A percentile compares a stretch with the other conserved stretches of the same genome.
These are phyloP conservation scores for Cataglyphis cursor DNA, from an alignment of 2,888 invertebrate genomes.

Conservation along the genomic window DNA sequence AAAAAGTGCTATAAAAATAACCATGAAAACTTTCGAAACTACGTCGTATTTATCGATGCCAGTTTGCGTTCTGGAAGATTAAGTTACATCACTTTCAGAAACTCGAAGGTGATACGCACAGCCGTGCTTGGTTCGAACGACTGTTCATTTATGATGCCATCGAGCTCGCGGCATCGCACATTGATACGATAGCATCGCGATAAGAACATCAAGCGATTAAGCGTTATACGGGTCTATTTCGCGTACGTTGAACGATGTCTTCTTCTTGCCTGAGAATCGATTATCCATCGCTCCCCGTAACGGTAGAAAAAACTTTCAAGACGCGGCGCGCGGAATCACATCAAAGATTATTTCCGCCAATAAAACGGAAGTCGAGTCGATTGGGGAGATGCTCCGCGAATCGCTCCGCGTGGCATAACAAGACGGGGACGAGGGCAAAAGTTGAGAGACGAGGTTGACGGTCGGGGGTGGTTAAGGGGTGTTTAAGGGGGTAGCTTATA, in stretches of 20 bases:
- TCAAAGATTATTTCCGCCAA: constrained; percentile 86
- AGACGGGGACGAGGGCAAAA: constrained; percentile 64
- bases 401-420: constrained; percentile 71
- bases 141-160: constrained; percentile 37
- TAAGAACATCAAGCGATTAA: constrained; percentile 41
- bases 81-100: constrained; percentile 24
- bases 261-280: constrained; percentile 67
- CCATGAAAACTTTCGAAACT: background rate
- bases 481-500: constrained; percentile 45
- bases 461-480: constrained; percentile 72
- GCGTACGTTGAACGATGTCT: constrained; percentile 9
- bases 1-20: background rate
- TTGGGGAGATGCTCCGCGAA: constrained; percentile 59
- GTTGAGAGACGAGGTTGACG: constrained; percentile 68
- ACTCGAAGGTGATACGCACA: background rate
- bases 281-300: constrained; percentile 53
- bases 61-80: constrained; percentile 5
- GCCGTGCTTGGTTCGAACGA: constrained; percentile 15
- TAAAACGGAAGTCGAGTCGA: constrained; percentile 82
- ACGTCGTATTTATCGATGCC: background rate
- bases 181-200: constrained; percentile 30
- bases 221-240: constrained; percentile 14
- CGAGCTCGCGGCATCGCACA: constrained; percentile 24
- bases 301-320: constrained; percentile 73
- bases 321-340: constrained; percentile 81